Evolutionary conservation across 1,140 invertebrate species (phyloP).

Genomic region (Cotesia glomerata): DNA sequence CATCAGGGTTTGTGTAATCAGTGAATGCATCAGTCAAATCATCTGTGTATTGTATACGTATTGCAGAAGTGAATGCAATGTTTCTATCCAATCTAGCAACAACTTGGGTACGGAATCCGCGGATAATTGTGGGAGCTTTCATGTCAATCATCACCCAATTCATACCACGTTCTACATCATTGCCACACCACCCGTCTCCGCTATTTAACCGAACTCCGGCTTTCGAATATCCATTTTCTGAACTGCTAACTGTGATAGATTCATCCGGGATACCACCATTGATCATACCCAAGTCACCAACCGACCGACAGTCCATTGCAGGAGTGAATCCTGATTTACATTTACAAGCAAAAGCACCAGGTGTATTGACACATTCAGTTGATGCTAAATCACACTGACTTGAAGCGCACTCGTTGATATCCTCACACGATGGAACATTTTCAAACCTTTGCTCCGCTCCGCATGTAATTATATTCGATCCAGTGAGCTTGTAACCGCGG

Average conservation of each 20-base stretch:
- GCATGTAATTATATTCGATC: conserved; percentile 87
- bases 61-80: conserved; percentile 85
- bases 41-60: conserved; percentile 86
- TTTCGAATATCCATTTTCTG: conserved; percentile 82
- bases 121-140: conserved; percentile 86
- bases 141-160: conserved; percentile 91
- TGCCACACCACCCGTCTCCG: conserved; percentile 88
- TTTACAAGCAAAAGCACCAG: conserved; percentile 91
- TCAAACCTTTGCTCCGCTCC: conserved; percentile 85
- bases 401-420: conserved; percentile 90
- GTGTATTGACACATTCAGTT: conserved; percentile 89
- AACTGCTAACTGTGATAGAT: conserved; percentile 83
- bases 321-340: conserved; percentile 85
- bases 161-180: conserved; percentile 78
- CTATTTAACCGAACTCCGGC: conserved; percentile 81
- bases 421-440: conserved; percentile 85
- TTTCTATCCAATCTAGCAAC: conserved; percentile 79
- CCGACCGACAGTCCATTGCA: conserved; percentile 86
- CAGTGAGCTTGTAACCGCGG: conserved; percentile 84
- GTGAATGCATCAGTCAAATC: conserved; percentile 88
- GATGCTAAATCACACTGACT: conserved; percentile 89
- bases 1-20: conserved; percentile 90
- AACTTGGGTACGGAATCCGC: conserved; percentile 88
- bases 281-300: conserved; percentile 86
- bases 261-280: conserved; percentile 90